Base-by-base conservation (phyloP, 2,113 vertebrate genomes). In the Catharus minimus region DNA sequence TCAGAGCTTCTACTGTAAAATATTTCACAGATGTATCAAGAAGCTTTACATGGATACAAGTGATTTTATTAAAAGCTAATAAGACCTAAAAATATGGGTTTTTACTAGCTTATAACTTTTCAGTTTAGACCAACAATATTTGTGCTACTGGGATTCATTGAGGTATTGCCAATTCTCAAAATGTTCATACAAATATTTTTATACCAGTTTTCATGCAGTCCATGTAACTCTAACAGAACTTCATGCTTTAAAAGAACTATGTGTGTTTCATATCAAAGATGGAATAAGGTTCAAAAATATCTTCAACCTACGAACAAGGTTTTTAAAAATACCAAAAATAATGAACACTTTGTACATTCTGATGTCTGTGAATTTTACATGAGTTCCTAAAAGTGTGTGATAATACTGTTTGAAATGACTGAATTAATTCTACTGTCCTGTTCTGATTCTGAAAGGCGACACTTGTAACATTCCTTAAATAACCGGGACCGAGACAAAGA, bases 391-490 rank as follows among this genome's bases (percentile, higher is more conserved):
- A 93, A 66, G 50, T 0, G 5, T 36, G 16, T 24, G 44, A 43
- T 62, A 74, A 86, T 46, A 62, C 22, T 53, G 36, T 58, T 44
- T 72, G 41, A 80, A 93, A 93, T 44, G 1, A 90, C 43, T 28
- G 50, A 83, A 83, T 74, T 74, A 19, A 92, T 84, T 75, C 64
- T 60, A 76, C 58, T 79, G 52, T 82, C 58, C 74, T 74, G 28
- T 91, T 89, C 92, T 53, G 30, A 72, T 76, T 72, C 66, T 78
- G 49, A 77, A 89, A 89, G 84, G 78, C 46, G 71, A 91, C 53
- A 87, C 18, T 43, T 11, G 28, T 44, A 89, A 65, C 32, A 60
- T 73, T 77, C 84, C 55, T 86, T 66, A 83, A 93, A 80, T 41
- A 90, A 92, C 77, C n/a, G 32, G 15, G 39, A 74, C 65, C 0